phyloP scores from a whole-genome alignment of 2,888 invertebrate genomes.

The Oeneis ivallda region DNA sequence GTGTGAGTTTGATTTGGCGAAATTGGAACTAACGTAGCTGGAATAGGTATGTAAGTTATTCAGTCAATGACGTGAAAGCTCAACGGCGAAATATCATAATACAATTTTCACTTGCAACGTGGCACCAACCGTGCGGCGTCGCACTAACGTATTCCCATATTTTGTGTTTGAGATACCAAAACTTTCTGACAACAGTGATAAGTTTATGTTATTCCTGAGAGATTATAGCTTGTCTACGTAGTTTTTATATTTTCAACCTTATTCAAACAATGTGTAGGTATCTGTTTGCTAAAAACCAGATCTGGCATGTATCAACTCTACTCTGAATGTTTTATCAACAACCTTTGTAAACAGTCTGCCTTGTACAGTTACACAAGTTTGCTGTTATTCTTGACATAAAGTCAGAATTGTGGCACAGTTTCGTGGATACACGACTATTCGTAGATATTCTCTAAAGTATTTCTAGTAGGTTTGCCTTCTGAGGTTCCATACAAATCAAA shows the following conservation, averaged over 20 bases:
- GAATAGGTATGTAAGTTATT: too few species aligned
- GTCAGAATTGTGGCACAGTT: constrained; percentile 26
- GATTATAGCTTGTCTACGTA: neutral
- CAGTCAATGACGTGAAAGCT: too few species aligned
- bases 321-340: constrained; percentile 26
- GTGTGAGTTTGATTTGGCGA: too few species aligned
- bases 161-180: neutral
- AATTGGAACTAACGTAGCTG: too few species aligned
- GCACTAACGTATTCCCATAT: neutral
- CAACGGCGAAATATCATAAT: neutral
- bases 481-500: neutral
- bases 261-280: neutral
- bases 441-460: neutral
- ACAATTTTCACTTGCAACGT: too few species aligned
- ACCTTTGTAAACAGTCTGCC: constrained; percentile 23
- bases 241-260: constrained; percentile 4
- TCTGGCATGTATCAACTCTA: neutral
- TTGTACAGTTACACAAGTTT: constrained; percentile 20
- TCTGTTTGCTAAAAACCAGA: constrained; percentile 1
- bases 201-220: neutral
- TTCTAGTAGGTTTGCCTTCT: neutral
- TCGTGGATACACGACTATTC: constrained; percentile 3
- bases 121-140: too few species aligned
- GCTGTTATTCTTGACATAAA: constrained; percentile 26
- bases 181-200: constrained; percentile 1